These are phyloP conservation scores for Amphipyra tragopoginis DNA, from an alignment of 2,888 invertebrate species.

Conservation along the genomic window DNA sequence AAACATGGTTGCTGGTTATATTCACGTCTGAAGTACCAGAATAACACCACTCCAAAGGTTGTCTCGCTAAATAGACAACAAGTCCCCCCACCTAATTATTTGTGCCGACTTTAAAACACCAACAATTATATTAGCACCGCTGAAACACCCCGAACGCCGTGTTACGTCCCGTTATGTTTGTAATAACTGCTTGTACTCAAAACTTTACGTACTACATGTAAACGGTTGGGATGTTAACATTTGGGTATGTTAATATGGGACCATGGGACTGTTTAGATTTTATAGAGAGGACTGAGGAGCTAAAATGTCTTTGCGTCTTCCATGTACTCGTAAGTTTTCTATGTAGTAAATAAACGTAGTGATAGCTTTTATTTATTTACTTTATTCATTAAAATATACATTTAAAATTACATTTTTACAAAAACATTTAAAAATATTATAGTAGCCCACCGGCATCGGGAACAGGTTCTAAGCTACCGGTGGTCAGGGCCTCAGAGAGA, in stretches of 20 bases:
- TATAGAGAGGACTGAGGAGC: background rate
- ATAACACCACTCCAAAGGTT: background rate
- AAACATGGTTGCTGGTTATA: no score
- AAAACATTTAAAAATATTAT: no score
- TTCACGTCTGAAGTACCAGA: no score
- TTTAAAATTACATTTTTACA: no score
- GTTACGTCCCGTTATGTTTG: conserved; percentile 19
- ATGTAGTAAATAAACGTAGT: no score
- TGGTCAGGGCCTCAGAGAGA: no score
- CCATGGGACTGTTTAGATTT: conserved; percentile 15
- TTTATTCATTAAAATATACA: no score
- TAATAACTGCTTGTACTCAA: conserved; percentile 31
- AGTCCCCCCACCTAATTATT: conserved; percentile 4
- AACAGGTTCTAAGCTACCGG: no score
- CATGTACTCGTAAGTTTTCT: no score
- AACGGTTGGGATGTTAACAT: conserved; percentile 21
- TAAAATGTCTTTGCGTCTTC: background rate
- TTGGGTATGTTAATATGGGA: conserved; percentile 12
- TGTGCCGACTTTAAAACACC: conserved; percentile 22
- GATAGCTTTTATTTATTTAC: no score
- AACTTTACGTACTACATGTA: conserved; percentile 34
- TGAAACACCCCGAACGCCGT: conserved; percentile 7
- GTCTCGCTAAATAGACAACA: background rate
- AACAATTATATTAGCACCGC: conserved; percentile 31
- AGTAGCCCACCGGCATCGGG: no score